Conservation (phyloP, 2,888 invertebrate species). For the Tanypteryx hageni region DNA sequence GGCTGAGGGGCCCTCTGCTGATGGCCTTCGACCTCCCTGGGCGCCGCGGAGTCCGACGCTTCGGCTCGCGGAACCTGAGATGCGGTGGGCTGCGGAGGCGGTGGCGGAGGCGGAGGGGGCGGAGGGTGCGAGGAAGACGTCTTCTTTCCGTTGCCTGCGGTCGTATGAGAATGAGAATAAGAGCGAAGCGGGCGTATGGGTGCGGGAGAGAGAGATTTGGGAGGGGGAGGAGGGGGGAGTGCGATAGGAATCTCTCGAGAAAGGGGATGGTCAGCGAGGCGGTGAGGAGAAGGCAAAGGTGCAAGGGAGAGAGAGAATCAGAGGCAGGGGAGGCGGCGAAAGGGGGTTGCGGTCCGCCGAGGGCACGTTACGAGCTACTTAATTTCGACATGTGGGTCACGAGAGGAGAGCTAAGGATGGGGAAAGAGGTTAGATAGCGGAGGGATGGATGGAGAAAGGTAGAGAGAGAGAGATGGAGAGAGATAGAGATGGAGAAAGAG, state of each 20-base stretch:
- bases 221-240: neutral
- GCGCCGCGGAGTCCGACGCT: constrained; percentile 57
- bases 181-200: neutral
- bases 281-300: constrained; percentile 11
- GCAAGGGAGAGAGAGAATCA: constrained; percentile 27
- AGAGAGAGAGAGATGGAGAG: neutral
- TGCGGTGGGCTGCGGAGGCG: neutral
- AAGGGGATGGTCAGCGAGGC: constrained; percentile 57
- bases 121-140: constrained; percentile 17
- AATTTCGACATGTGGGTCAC: constrained; percentile 45
- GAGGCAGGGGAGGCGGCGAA: constrained; percentile 1
- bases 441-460: neutral
- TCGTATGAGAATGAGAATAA: constrained; percentile 33
- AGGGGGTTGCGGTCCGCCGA: constrained; percentile 39
- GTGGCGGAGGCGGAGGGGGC: constrained; percentile 39
- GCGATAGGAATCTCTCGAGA: neutral
- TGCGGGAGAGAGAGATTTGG: neutral
- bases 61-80: constrained; percentile 69
- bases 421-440: no score
- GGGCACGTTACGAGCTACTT: constrained; percentile 42
- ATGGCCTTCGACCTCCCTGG: constrained; percentile 77
- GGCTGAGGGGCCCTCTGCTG: constrained; percentile 79
- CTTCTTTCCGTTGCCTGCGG: constrained; percentile 43
- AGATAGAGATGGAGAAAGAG: constrained; percentile 36
- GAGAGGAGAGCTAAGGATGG: neutral